Conservation (phyloP, 2,797 vertebrate species). For the Lagorchestes hirsutus region DNA sequence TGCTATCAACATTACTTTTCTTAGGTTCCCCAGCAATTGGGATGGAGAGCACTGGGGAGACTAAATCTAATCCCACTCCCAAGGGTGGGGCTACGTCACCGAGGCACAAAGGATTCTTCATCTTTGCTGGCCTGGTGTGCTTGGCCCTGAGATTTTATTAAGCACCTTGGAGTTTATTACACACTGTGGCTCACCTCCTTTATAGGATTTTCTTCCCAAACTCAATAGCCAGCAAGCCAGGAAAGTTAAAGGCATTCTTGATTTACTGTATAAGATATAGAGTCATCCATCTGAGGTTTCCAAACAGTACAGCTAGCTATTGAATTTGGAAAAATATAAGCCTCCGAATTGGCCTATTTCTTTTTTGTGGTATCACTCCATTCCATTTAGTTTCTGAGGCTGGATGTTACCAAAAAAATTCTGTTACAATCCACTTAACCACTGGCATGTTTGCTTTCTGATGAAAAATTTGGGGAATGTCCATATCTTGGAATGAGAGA, state of each 20-base stretch:
- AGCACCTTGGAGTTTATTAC: slow-evolving; percentile 71
- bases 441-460: not conserved
- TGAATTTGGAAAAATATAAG: not conserved
- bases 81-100: not conserved
- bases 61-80: slow-evolving; percentile 63
- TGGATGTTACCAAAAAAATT: slow-evolving; percentile 40
- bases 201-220: slow-evolving; percentile 71
- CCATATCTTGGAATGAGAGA: not conserved
- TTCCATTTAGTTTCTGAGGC: slow-evolving; percentile 34
- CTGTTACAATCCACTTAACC: not conserved
- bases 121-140: slow-evolving; percentile 37
- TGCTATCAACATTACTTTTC: slow-evolving; percentile 42
- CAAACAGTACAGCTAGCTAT: slow-evolving; percentile 28
- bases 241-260: slow-evolving; percentile 68
- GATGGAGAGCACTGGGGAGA: slow-evolving; percentile 34
- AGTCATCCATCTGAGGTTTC: slow-evolving; percentile 33
- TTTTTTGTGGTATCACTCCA: slow-evolving; percentile 31
- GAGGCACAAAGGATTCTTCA: not conserved
- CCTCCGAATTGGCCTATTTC: not conserved
- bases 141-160: slow-evolving; percentile 45
- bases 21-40: slow-evolving; percentile 60
- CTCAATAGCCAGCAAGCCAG: slow-evolving; percentile 58
- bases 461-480: slow-evolving; percentile 29
- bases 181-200: slow-evolving; percentile 58
- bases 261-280: slow-evolving; percentile 37